Base-by-base conservation (phyloP, 2,888 invertebrate genomes). In the Atrina japonica region DNA sequence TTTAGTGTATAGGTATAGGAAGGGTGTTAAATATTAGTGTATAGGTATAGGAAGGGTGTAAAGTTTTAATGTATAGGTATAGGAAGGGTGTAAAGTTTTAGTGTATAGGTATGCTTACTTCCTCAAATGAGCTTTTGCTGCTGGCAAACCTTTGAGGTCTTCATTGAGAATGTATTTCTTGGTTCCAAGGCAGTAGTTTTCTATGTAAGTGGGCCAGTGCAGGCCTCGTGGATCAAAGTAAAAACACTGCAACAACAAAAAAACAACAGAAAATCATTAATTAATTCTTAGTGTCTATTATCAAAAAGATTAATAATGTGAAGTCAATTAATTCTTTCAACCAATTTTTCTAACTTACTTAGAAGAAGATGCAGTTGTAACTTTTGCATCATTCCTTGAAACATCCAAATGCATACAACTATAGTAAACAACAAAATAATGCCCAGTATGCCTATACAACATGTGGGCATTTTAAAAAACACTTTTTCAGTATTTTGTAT, bases 151-250 rank as follows among this genome's bases (percentile, higher is more conserved):
- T 7, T 87, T 82, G 47, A 86, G 68, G 56, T 89, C 89, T 74
- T 91, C 90, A 67, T 90, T 89, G 67, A 91, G 81, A 23, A 90
- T 71, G 69, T 85, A 90, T 69, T 86, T 86, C 82, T 90, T 90
- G 27, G 89, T 85, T n/a, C 91, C 91, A 2, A 89, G 77, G 73
- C 88, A 88, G 76, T 88, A 90, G 71, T 88, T 88, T 81, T 90
- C 89, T 23, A 90, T 80, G 80, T 91, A 91, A 1, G 88, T 86
- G 0, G 88, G 87, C 91, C 91, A 91, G 76, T 90, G 88, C 7
- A 91, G 78, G 11, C 80, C 77, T 21, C 87, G 85, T 1, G 88
- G 86, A 69, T 91, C 91, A 78, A 90, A 87, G 81, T 86, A 89
- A 76, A 90, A 91, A 40, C 66, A 77, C 89, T 90, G 78, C n/a